Evolutionary conservation across 2,797 vertebrate genomes (phyloP).

Genomic region (Coccyzus lansbergi): DNA sequence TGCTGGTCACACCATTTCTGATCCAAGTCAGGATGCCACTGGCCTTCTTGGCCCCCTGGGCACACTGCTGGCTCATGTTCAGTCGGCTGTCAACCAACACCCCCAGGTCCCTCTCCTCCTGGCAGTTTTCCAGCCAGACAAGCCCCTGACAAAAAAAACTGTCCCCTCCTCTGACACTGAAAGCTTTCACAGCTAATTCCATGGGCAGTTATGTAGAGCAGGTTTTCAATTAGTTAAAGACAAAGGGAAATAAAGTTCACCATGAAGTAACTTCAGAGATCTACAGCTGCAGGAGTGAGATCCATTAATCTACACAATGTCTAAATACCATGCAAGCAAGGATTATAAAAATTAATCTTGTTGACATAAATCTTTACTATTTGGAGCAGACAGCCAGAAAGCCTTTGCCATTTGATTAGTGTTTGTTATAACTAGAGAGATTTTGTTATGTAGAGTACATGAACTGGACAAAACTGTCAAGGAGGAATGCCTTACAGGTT

Average conservation of each 20-base stretch:
- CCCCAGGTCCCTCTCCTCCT: too few relatives aligned
- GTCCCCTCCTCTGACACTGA: neutral
- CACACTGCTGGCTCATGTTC: too few relatives aligned
- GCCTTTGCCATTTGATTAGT: constrained; percentile 24
- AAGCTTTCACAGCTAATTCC: neutral
- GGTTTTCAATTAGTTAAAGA: constrained; percentile 16
- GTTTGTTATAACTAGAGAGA: neutral
- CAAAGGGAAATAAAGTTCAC: constrained; percentile 11
- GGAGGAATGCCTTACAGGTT: neutral
- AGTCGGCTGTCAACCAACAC: too few relatives aligned
- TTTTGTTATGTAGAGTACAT: neutral
- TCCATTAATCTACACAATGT: constrained; percentile 25
- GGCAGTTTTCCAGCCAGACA: too few relatives aligned
- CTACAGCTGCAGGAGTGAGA: neutral
- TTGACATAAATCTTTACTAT: constrained; percentile 57
- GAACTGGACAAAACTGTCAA: constrained; percentile 22
- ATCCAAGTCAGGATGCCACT: too few relatives aligned
- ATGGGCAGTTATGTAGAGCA: neutral
- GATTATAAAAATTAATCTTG: constrained; percentile 41
- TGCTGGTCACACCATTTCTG: too few relatives aligned
- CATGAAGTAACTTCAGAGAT: neutral
- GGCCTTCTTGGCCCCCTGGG: too few relatives aligned
- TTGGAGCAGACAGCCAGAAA: neutral
- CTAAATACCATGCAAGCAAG: neutral
- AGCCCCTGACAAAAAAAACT: neutral